Evolutionary conservation across 2,888 invertebrate genomes (phyloP), one percentile per base, ranked within the genome.

Genomic region (Thumatha senex): DNA sequence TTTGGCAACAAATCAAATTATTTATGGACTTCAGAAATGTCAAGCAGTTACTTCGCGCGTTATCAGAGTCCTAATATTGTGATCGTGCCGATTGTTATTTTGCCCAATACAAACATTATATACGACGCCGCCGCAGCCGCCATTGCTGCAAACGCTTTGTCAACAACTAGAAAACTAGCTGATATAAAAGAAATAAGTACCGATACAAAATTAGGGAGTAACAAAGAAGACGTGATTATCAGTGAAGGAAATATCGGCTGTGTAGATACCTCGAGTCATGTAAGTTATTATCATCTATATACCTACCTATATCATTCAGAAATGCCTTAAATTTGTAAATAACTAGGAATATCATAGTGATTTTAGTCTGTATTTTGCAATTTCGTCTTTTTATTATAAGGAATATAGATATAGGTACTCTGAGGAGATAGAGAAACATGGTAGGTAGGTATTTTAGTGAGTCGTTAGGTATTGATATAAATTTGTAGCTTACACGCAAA

Each of bases 21-120:
- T 11, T 24, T 35, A 45, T 41, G 31, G 38, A n/a, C 36, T 41
- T 13, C 36, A 33, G 13, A 34, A 5, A 42, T 46, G 38, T 1
- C 18, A 15, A 10, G 12, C 0, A 11, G 14, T 15, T 46, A 51
- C 43, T 51, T 46, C 18, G 14, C 29, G 15, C 36, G 8, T 11
- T 47, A 47, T n/a, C 14, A 39, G 15, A 75, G 73, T 47, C 70
- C 79, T 0, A 81, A 81, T 42, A 74, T 80, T 40, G 58, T 72
- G 11, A 72, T 78, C 52, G 54, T 61, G 46, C 64, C 64, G 5
- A 51, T 48, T 9, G 42, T 7, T 39, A 40, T 14, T 14, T 15
- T 10, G 13, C 9, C 33, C 0, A 12, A 1, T 12, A 18, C 12
- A 12, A 42, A 42, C 18, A 10, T 36, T 10, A 12, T 4, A 11